Base-by-base conservation (phyloP, 2,113 vertebrate species). In the Thryonomys swinderianus region DNA sequence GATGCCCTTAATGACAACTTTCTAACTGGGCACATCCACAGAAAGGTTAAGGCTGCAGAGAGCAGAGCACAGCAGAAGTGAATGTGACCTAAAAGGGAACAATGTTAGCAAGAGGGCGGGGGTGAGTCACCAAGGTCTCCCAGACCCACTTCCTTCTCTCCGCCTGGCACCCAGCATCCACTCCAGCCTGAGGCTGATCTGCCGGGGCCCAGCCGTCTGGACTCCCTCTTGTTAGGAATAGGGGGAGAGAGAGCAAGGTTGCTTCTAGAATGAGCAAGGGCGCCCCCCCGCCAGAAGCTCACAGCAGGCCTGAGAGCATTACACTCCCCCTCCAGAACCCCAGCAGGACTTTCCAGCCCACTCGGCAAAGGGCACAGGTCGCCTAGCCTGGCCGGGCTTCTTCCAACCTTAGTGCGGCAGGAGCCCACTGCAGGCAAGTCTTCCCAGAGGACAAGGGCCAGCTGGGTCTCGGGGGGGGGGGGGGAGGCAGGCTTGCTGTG, bases 401-500 rank as follows among this genome's bases (percentile, higher is more conserved):
- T 14, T 66, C 9, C 62, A 34, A 76, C 12, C 48, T 4, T 8
- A 61, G 37, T 9, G 12, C 7, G 4, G 40, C 21, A 37, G 37
- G 5, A 21, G 71, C 37, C n/a, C 16, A 30, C 25, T 27, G 32
- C 59, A 90, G 25, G 8, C 4, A 51, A n/a, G 0, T 48, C 4
- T 59, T 9, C 5, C 17, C 1, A 30, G 23, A 53, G 3, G 6
- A 9, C 6, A 37, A 11, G n/a, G 13, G 25, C 3, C 51, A 7
- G n/a, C 7, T 21, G 32, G 17, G 9, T 48, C 62, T 69, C 18
- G 20, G 23, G 30, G 18, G 69, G 78, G 30, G 30, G 16, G 61
- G 66, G 23, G 5, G 67, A 18, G 8, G 9, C 7, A 7, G 23
- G 30, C 16, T 45, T 66, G 32, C 48, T 74, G 4, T 67, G 1